These are phyloP conservation scores for Morelia viridis DNA, from an alignment of 2,797 vertebrate genomes.

Conservation along the genomic window DNA sequence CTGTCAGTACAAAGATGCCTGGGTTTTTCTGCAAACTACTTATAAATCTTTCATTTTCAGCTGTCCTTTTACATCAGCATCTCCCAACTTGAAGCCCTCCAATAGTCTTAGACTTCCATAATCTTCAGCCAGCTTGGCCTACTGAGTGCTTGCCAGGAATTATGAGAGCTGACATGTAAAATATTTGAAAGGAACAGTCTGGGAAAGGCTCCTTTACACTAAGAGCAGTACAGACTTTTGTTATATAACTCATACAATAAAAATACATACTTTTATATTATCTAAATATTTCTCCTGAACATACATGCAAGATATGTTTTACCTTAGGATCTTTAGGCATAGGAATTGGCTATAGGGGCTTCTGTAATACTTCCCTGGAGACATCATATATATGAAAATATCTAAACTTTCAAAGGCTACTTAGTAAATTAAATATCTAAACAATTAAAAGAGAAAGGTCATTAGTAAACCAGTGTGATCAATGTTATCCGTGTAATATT, in stretches of 20 bases:
- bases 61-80: background rate
- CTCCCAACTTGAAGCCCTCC: background rate
- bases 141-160: background rate
- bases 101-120: background rate
- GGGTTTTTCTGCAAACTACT: background rate
- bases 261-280: background rate
- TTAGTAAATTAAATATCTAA: background rate
- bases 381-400: background rate
- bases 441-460: background rate
- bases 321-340: background rate
- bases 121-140: background rate
- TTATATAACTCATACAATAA: background rate
- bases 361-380: background rate
- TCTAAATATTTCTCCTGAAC: background rate
- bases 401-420: background rate
- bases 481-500: background rate
- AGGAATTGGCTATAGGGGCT: background rate
- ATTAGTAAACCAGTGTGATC: background rate
- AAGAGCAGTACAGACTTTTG: background rate
- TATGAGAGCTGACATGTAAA: background rate
- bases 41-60: conserved; percentile 4
- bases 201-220: background rate
- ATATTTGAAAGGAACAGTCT: background rate
- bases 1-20: background rate
- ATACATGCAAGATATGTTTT: background rate